phyloP scores from a whole-genome alignment of 2,113 vertebrate genomes.

The Naja naja region DNA sequence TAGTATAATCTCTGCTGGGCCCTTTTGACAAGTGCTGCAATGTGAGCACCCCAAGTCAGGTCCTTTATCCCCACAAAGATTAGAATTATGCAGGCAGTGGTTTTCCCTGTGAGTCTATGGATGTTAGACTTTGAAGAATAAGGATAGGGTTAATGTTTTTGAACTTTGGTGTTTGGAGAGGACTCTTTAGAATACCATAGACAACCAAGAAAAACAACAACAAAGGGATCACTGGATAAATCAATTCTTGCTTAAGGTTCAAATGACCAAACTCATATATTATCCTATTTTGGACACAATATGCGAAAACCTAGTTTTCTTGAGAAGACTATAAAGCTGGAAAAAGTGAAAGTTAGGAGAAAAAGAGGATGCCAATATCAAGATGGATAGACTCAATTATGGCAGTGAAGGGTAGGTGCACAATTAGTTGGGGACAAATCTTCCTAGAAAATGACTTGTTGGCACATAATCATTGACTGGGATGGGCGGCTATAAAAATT shows the following conservation, averaged over 20 bases:
- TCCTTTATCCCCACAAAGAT: background rate
- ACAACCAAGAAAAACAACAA: background rate
- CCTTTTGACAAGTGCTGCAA: too few relatives aligned
- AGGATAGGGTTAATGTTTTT: background rate
- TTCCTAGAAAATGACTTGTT: background rate
- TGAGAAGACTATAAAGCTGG: background rate
- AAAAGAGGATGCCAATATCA: background rate
- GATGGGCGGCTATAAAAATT: background rate
- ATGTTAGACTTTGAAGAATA: background rate
- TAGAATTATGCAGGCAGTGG: background rate
- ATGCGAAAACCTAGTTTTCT: background rate
- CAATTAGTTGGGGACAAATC: background rate
- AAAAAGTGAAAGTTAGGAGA: background rate
- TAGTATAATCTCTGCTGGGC: too few relatives aligned
- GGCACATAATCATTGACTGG: background rate
- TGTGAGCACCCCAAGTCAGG: too few relatives aligned
- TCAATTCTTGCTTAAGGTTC: background rate
- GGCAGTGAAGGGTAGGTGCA: background rate
- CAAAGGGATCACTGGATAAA: background rate
- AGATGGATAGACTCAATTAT: background rate
- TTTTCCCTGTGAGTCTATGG: background rate
- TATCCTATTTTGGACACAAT: background rate
- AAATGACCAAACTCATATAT: background rate
- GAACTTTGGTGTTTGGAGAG: background rate
- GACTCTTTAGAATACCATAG: background rate